Conservation (phyloP, 1,140 invertebrate genomes). For the Drosophila sp. region DNA sequence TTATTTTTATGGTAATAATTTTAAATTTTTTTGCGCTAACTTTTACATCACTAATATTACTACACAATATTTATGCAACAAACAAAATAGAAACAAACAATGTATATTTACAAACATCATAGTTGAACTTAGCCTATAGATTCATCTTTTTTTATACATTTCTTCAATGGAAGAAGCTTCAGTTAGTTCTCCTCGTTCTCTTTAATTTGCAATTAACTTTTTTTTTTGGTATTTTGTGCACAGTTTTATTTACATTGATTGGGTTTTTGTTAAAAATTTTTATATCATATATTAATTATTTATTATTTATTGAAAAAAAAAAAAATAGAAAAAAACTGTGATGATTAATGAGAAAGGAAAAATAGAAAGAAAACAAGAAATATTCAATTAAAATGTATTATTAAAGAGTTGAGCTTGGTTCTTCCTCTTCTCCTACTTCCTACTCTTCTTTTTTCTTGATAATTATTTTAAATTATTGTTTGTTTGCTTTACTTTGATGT, state of each 20-base stretch:
- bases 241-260: constrained; percentile 72
- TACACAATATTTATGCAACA: not conserved
- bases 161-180: not conserved
- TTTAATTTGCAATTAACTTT: constrained; percentile 1
- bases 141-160: constrained; percentile 2
- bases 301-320: constrained; percentile 46
- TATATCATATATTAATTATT: constrained; percentile 47
- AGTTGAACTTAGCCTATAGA: constrained; percentile 69
- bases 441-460: constrained; percentile 26
- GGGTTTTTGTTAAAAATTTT: constrained; percentile 25
- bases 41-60: not conserved
- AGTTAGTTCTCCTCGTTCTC: constrained; percentile 6
- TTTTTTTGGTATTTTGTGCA: constrained; percentile 64
- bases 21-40: constrained; percentile 16
- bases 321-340: constrained; percentile 55
- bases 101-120: not conserved
- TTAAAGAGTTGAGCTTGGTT: constrained; percentile 23
- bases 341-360: constrained; percentile 50
- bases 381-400: constrained; percentile 60
- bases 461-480: constrained; percentile 40
- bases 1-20: constrained; percentile 19
- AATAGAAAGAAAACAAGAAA: constrained; percentile 36
- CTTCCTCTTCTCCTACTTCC: not conserved
- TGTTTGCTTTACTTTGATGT: constrained; percentile 47
- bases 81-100: not conserved